phyloP scores from a whole-genome alignment of 2,797 vertebrate species.

The Danionella dracula region DNA sequence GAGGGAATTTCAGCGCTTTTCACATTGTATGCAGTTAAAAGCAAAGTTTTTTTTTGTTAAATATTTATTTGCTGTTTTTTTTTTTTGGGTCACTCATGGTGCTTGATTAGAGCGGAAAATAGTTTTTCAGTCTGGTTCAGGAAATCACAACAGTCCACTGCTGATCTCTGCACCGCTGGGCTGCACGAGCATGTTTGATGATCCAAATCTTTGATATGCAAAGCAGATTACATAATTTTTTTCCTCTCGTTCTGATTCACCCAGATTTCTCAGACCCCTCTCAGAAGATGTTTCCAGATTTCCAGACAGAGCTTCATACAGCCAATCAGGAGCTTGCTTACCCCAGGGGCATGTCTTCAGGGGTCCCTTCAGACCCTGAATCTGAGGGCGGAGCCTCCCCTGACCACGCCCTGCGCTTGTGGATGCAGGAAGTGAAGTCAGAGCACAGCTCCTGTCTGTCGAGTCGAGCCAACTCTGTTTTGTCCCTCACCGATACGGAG shows the following conservation, averaged over 20 bases:
- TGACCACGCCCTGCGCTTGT: conserved; percentile 86
- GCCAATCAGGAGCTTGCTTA: conserved; percentile 51
- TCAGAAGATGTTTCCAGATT: conserved; percentile 22
- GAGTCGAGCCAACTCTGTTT: conserved; percentile 90
- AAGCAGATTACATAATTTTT: not conserved
- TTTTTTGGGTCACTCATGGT: not conserved
- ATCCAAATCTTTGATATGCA: not conserved
- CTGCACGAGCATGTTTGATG: not conserved
- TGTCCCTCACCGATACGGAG: conserved; percentile 96
- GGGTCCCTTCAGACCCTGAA: conserved; percentile 86
- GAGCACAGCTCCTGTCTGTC: conserved; percentile 94
- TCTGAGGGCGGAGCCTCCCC: conserved; percentile 87
- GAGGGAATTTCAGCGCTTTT: conserved; percentile 14
- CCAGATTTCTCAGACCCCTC: conserved; percentile 13
- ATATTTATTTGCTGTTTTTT: conserved; percentile 27
- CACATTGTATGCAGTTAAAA: conserved; percentile 24
- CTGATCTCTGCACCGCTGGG: not conserved
- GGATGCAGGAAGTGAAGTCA: conserved; percentile 93
- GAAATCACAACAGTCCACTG: conserved; percentile 6
- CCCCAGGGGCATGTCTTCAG: conserved; percentile 79
- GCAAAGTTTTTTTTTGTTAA: conserved; percentile 18
- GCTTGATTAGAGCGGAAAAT: not conserved
- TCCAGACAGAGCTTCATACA: conserved; percentile 43
- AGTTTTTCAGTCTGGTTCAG: conserved; percentile 5
- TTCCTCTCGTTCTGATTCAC: not conserved